These are phyloP conservation scores for Leptestheria dahalacensis DNA, from an alignment of 1,140 invertebrate species.

Conservation along the genomic window DNA sequence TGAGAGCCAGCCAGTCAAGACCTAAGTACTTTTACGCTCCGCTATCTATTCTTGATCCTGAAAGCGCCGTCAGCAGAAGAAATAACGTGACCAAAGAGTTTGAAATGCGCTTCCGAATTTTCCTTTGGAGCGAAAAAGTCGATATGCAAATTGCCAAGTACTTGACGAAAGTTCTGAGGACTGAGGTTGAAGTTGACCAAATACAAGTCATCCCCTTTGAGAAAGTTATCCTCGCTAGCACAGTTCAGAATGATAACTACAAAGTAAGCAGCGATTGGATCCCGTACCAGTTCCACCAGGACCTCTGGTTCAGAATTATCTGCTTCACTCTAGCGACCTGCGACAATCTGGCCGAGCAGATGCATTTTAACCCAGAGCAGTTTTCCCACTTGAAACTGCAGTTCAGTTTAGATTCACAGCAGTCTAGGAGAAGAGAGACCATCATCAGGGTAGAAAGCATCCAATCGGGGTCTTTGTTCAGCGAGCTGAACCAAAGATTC, in stretches of 20 bases:
- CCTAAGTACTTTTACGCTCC: not conserved
- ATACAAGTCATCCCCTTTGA: slow-evolving; percentile 1
- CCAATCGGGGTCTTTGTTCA: not conserved
- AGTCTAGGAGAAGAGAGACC: not conserved
- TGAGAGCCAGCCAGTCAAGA: not conserved
- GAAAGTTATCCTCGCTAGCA: not conserved
- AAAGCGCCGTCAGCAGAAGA: not conserved
- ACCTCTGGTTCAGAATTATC: not conserved
- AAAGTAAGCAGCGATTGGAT: not conserved
- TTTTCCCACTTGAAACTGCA: not conserved
- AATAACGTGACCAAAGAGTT: not conserved
- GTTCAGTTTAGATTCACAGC: not conserved
- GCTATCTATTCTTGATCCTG: not conserved
- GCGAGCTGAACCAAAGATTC: not conserved
- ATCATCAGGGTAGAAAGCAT: not conserved
- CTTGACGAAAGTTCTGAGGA: not conserved
- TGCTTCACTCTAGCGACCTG: not conserved
- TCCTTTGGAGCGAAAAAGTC: not conserved
- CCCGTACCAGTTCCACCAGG: not conserved
- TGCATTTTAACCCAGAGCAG: not conserved
- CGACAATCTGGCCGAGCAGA: not conserved
- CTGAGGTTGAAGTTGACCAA: not conserved
- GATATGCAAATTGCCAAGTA: not conserved
- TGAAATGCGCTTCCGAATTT: not conserved
- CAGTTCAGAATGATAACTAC: not conserved